Conservation (phyloP, 1,140 invertebrate species). For the Adelges cooleyi region DNA sequence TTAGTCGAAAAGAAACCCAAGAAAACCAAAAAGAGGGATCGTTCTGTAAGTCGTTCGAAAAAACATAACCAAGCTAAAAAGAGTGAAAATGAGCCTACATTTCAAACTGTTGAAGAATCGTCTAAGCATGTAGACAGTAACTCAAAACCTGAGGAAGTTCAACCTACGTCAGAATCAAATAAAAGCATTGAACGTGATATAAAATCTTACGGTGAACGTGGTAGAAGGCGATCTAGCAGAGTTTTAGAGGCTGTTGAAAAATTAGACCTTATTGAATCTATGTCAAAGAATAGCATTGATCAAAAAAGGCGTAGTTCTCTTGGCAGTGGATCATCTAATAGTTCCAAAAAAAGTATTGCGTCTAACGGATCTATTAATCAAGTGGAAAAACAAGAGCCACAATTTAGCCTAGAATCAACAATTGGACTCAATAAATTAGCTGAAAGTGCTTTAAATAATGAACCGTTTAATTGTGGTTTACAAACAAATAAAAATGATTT, state of each 20-base stretch:
- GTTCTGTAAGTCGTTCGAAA: conserved; percentile 23
- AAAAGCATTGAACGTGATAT: background rate
- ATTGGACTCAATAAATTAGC: conserved; percentile 35
- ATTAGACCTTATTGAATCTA: conserved; percentile 17
- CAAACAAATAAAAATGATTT: conserved; percentile 6
- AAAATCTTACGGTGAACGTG: background rate
- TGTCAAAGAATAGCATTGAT: conserved; percentile 14
- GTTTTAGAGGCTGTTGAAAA: conserved; percentile 24
- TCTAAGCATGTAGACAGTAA: conserved; percentile 22
- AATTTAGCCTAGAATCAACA: conserved; percentile 34
- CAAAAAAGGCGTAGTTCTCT: conserved; percentile 15
- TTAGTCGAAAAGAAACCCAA: conserved; percentile 23
- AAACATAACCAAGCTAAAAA: conserved; percentile 1
- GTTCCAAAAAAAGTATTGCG: conserved; percentile 26
- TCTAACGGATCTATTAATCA: background rate
- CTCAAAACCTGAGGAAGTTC: conserved; percentile 1
- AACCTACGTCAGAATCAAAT: background rate
- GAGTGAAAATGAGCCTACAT: conserved; percentile 6
- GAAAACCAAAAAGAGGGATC: conserved; percentile 24
- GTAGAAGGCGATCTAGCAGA: conserved; percentile 8
- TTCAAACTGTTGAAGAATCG: conserved; percentile 22
- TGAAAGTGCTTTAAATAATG: conserved; percentile 31
- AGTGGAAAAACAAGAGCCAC: background rate
- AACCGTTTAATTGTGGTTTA: background rate
- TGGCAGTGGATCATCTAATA: conserved; percentile 18